phyloP scores from a whole-genome alignment of 92 coral and sea anemone genomes.

The Plumapathes pennacea region DNA sequence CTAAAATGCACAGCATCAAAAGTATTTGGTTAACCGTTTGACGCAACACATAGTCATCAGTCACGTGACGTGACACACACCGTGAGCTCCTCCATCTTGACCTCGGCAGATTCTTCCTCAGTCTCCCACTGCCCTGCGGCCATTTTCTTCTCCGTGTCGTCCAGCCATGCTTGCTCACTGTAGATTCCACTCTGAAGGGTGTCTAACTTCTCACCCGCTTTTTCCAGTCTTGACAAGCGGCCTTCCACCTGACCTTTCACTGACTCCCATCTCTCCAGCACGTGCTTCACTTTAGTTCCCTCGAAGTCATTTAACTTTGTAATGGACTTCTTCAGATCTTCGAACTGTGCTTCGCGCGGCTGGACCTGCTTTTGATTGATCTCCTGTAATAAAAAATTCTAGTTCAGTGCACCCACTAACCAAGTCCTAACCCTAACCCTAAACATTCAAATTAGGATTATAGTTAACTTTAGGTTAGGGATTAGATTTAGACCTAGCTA shows the following conservation, averaged over 20 bases:
- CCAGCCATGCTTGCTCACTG: slow-evolving; percentile 75
- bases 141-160: slow-evolving; percentile 68
- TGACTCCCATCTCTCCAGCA: slow-evolving; percentile 82
- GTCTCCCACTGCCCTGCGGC: slow-evolving; percentile 44
- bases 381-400: slow-evolving; percentile 48
- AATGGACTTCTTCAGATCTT: slow-evolving; percentile 61
- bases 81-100: slow-evolving; percentile 75
- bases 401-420: too few species aligned
- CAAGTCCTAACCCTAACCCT: too few species aligned
- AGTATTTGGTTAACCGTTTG: too few species aligned
- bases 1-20: too few species aligned
- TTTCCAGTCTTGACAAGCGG: slow-evolving; percentile 61
- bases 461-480: too few species aligned
- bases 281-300: slow-evolving; percentile 51
- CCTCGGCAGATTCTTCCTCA: slow-evolving; percentile 43
- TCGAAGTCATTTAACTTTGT: slow-evolving; percentile 75
- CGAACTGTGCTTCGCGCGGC: slow-evolving; percentile 70
- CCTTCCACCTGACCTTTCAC: slow-evolving; percentile 67
- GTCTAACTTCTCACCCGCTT: slow-evolving; percentile 60
- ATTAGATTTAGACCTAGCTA: too few species aligned
- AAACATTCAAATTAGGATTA: too few species aligned
- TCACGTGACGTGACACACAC: too few species aligned
- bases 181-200: slow-evolving; percentile 63
- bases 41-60: too few species aligned
- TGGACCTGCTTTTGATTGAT: slow-evolving; percentile 60